These are phyloP conservation scores for Arctocebus calabarensis DNA, from an alignment of 2,797 vertebrate genomes.

Conservation along the genomic window DNA sequence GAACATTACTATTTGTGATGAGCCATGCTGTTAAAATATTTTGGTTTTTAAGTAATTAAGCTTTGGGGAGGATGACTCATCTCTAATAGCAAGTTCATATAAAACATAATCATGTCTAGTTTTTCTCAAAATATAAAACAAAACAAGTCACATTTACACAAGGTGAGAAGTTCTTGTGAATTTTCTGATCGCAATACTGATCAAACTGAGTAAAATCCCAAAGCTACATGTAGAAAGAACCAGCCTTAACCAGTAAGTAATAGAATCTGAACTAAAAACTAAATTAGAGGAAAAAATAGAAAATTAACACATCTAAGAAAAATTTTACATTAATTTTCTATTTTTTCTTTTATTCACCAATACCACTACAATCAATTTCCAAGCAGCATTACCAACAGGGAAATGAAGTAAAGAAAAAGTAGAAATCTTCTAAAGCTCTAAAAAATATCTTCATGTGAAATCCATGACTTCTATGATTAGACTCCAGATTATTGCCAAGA, in stretches of 20 bases:
- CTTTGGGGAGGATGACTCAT: slow-evolving; percentile 74
- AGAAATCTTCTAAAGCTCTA: slow-evolving; percentile 67
- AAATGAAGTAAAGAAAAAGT: slow-evolving; percentile 78
- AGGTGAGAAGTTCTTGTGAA: slow-evolving; percentile 81
- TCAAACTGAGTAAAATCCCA: slow-evolving; percentile 80
- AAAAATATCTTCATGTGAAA: slow-evolving; percentile 66
- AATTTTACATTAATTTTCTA: slow-evolving; percentile 75
- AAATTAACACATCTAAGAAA: slow-evolving; percentile 67
- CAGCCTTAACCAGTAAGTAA: slow-evolving; percentile 68
- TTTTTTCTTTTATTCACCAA: slow-evolving; percentile 70
- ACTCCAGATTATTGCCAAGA: slow-evolving; percentile 59
- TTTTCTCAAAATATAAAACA: slow-evolving; percentile 59
- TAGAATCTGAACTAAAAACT: slow-evolving; percentile 64
- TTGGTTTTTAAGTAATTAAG: neutral
- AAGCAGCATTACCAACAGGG: slow-evolving; percentile 73
- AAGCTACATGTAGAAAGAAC: slow-evolving; percentile 75
- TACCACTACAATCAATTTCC: slow-evolving; percentile 62
- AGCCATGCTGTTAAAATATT: slow-evolving; percentile 66
- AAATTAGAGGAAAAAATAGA: slow-evolving; percentile 62
- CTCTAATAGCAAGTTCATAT: slow-evolving; percentile 77
- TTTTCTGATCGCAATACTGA: slow-evolving; percentile 83
- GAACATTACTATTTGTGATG: slow-evolving; percentile 77
- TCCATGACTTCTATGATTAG: neutral
- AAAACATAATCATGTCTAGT: neutral
- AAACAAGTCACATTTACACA: slow-evolving; percentile 70